A percentile compares a stretch with the other conserved stretches of the same genome.
Evolutionary conservation across 2,888 invertebrate species (phyloP).

Genomic region (Conomelus anceps): DNA sequence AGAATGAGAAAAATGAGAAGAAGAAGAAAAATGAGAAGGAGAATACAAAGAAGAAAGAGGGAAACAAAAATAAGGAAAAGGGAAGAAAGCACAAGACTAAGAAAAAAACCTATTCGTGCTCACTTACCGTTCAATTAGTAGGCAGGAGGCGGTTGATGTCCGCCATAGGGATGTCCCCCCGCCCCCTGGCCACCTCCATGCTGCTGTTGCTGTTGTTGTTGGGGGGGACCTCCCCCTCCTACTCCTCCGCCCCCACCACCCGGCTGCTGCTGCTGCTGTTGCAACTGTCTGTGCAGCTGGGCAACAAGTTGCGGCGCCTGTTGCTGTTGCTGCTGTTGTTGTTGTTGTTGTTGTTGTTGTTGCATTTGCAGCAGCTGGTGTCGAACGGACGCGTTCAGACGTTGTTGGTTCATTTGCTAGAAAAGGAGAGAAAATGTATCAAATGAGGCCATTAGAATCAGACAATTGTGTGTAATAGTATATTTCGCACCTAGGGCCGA

Average conservation of each 20-base stretch:
- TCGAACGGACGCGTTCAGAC: slow-evolving; percentile 54
- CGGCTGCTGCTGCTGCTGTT: slow-evolving; percentile 43
- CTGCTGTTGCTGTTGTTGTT: slow-evolving; percentile 35
- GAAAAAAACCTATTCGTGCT: no score
- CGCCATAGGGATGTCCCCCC: slow-evolving; percentile 19
- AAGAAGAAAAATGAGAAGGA: no score
- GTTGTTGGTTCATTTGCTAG: slow-evolving; percentile 41
- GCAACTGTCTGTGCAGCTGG: slow-evolving; percentile 57
- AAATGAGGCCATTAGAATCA: background rate
- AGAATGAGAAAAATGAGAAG: no score
- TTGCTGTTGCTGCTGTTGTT: slow-evolving; percentile 48
- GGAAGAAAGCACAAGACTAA: no score
- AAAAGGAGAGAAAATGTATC: background rate
- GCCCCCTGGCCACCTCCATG: slow-evolving; percentile 34
- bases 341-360: slow-evolving; percentile 56
- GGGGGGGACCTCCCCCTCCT: no score
- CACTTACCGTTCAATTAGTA: slow-evolving; percentile 13
- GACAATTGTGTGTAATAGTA: background rate
- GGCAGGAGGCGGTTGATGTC: slow-evolving; percentile 25
- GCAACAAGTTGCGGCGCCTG: slow-evolving; percentile 51
- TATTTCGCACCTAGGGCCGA: background rate
- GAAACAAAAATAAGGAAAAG: no score
- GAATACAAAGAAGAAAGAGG: no score
- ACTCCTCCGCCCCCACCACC: slow-evolving; percentile 35
- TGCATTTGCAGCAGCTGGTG: slow-evolving; percentile 65